phyloP scores from a whole-genome alignment of 2,113 vertebrate species.

The Dipodomys ordii region DNA sequence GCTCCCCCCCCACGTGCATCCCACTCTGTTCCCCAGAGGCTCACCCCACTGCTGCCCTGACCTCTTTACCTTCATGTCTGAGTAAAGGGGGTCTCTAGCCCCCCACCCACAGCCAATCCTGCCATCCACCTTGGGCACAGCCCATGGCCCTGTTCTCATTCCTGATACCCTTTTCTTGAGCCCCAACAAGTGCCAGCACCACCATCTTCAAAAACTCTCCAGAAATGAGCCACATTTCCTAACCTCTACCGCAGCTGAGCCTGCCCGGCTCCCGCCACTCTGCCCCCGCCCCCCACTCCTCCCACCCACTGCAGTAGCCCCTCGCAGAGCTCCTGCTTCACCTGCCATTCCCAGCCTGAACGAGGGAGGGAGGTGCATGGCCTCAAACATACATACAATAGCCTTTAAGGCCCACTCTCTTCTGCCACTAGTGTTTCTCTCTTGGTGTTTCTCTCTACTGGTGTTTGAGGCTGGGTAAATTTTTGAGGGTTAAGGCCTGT shows the following conservation, averaged over 20 bases:
- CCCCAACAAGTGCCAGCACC: background rate
- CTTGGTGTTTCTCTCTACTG: too few species aligned
- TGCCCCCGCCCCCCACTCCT: too few species aligned
- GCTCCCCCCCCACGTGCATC: too few species aligned
- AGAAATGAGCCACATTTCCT: background rate
- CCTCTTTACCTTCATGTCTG: background rate
- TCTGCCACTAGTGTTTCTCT: background rate
- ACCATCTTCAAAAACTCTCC: background rate
- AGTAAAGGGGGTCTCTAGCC: too few species aligned
- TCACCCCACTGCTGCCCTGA: background rate
- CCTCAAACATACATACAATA: background rate
- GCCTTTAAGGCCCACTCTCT: too few species aligned
- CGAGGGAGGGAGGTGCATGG: rapidly evolving
- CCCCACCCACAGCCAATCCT: too few species aligned
- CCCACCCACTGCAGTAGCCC: too few species aligned
- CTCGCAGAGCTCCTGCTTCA: background rate
- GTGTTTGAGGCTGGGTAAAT: background rate
- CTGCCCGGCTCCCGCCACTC: too few species aligned
- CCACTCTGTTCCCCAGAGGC: background rate
- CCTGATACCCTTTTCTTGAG: background rate
- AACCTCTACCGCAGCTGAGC: too few species aligned
- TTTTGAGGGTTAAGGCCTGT: background rate
- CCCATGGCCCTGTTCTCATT: background rate
- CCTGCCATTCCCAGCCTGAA: background rate
- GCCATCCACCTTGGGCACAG: background rate